These are phyloP conservation scores for Caretta caretta DNA, from an alignment of 2,113 vertebrate genomes.

Conservation along the genomic window DNA sequence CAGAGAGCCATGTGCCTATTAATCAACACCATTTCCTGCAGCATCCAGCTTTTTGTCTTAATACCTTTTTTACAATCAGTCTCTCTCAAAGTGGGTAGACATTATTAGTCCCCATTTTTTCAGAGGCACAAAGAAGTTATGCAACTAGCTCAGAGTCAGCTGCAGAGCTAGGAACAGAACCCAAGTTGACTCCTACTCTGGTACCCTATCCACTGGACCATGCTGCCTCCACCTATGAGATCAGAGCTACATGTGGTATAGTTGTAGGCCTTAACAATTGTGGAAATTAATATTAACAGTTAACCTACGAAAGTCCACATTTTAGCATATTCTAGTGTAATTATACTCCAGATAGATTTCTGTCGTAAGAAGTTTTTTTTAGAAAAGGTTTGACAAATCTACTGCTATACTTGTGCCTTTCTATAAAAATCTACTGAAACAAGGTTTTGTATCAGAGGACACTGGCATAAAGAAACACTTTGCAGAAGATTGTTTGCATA, in stretches of 20 bases:
- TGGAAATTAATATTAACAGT: not conserved
- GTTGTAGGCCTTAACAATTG: not conserved
- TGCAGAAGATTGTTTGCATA: not conserved
- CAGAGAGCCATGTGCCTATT: not conserved
- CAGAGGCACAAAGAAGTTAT: not conserved
- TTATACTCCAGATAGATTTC: not conserved
- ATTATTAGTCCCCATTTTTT: not conserved
- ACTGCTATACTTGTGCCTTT: not conserved
- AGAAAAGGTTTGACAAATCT: not conserved
- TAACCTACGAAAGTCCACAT: not conserved
- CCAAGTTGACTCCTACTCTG: not conserved
- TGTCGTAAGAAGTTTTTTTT: not conserved
- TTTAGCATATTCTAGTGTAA: not conserved
- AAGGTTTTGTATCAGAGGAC: not conserved
- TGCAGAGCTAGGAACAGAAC: not conserved
- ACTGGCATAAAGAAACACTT: slow-evolving; percentile 11
- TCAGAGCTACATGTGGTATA: not conserved
- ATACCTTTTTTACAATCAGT: not conserved
- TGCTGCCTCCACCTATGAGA: accelerated
- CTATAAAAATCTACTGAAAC: not conserved
- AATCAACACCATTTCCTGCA: not conserved
- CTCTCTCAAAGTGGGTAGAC: not conserved
- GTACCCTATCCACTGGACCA: not conserved
- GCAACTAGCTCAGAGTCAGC: not conserved
- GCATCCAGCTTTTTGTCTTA: not conserved